These are phyloP conservation scores for Emydura subglobosa DNA, from an alignment of 2,113 vertebrate genomes.

Conservation along the genomic window DNA sequence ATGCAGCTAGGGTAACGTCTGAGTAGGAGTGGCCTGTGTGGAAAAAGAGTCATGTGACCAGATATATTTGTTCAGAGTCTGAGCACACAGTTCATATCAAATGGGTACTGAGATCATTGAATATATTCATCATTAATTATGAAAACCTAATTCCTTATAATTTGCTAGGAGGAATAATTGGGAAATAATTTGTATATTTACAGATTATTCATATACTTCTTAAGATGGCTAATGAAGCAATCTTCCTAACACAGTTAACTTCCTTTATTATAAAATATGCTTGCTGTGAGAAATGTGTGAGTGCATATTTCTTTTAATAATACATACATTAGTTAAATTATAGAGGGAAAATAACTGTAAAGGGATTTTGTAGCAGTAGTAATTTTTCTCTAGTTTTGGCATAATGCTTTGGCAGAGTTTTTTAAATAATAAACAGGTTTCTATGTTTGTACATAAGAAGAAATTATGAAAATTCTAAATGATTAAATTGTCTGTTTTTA, in stretches of 20 bases:
- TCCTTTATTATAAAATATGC: background rate
- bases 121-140: background rate
- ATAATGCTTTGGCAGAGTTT: background rate
- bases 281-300: background rate
- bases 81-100: background rate
- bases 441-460: background rate
- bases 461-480: background rate
- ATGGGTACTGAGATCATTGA: background rate
- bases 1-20: background rate
- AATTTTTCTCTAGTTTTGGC: rapidly evolving
- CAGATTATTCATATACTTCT: background rate
- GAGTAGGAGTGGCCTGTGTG: background rate
- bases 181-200: background rate
- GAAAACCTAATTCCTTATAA: background rate
- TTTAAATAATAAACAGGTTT: background rate
- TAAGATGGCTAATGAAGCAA: background rate
- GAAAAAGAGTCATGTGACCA: background rate
- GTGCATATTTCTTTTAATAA: background rate
- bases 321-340: background rate
- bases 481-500: background rate
- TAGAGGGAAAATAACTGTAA: background rate
- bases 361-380: background rate
- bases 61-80: background rate
- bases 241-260: background rate
- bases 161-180: background rate